A percentile compares a stretch with the other conserved stretches of the same genome.
Conservation (phyloP, 2,888 invertebrate species). For the Alsophila aescularia region DNA sequence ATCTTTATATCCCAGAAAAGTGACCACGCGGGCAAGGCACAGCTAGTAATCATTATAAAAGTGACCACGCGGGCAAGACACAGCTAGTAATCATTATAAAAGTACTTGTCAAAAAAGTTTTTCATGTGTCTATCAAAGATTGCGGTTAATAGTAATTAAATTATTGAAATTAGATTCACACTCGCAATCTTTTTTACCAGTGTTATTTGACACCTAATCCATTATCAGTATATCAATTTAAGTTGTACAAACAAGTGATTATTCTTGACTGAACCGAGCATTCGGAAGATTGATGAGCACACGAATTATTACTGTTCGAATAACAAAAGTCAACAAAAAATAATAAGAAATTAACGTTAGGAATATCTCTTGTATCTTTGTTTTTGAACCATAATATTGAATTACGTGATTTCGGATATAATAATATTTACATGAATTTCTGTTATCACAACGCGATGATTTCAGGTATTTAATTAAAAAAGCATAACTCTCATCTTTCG, state of each 20-base stretch:
- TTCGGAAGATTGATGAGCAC: constrained; percentile 65
- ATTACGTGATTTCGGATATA: too few species aligned
- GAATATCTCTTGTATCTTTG: too few species aligned
- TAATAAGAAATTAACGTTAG: constrained; percentile 18
- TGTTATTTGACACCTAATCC: constrained; percentile 34
- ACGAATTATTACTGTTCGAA: constrained; percentile 49
- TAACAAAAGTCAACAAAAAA: constrained; percentile 39
- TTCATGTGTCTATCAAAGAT: constrained; percentile 7
- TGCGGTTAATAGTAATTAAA: constrained; percentile 9
- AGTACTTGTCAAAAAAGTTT: neutral
- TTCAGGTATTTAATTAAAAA: too few species aligned
- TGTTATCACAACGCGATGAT: too few species aligned
- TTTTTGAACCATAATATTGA: too few species aligned
- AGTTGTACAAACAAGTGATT: constrained; percentile 63
- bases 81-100: too few species aligned
- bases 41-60: too few species aligned
- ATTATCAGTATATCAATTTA: constrained; percentile 53
- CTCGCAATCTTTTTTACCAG: constrained; percentile 18
- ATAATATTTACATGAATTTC: too few species aligned
- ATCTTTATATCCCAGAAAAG: too few species aligned
- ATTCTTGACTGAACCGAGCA: constrained; percentile 46
- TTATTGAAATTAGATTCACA: constrained; percentile 15
- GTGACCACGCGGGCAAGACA: too few species aligned
- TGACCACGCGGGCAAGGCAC: too few species aligned
- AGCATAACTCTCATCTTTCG: too few species aligned